phyloP scores from a whole-genome alignment of 2,888 invertebrate species.

The Zonitis immaculata region DNA sequence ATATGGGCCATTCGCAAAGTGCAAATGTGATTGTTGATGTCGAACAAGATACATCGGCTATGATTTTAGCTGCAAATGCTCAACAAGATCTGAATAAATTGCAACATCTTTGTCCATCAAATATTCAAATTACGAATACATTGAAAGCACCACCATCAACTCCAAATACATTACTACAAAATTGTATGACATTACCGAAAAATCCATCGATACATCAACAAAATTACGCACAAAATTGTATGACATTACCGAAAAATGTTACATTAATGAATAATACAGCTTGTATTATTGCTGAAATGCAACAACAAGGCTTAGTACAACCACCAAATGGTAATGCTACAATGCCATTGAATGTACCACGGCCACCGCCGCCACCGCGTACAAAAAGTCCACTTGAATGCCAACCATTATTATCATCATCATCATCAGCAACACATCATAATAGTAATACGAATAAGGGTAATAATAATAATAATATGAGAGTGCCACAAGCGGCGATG shows the following conservation, averaged over 20 bases:
- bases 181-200: slow-evolving; percentile 51
- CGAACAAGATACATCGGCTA: slow-evolving; percentile 64
- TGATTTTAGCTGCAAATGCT: slow-evolving; percentile 55
- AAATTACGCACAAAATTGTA: slow-evolving; percentile 45
- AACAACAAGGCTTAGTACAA: slow-evolving; percentile 56
- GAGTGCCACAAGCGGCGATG: slow-evolving; percentile 77
- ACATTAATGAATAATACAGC: slow-evolving; percentile 51
- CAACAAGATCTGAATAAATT: slow-evolving; percentile 54
- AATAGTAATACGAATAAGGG: slow-evolving; percentile 47
- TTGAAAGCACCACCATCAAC: slow-evolving; percentile 61
- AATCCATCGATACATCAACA: slow-evolving; percentile 48
- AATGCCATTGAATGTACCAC: slow-evolving; percentile 54
- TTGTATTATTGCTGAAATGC: slow-evolving; percentile 54
- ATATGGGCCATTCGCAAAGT: slow-evolving; percentile 69
- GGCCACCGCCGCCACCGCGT: slow-evolving; percentile 55
- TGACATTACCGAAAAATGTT: slow-evolving; percentile 60
- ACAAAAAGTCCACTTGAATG: slow-evolving; percentile 56
- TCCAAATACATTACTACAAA: slow-evolving; percentile 53
- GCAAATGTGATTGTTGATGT: slow-evolving; percentile 81
- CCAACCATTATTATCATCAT: slow-evolving; percentile 54
- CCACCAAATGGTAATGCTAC: slow-evolving; percentile 59
- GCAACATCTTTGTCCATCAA: slow-evolving; percentile 52
- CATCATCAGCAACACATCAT: slow-evolving; percentile 48
- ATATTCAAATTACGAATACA: slow-evolving; percentile 48
- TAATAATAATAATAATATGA: too few relatives aligned